These are phyloP conservation scores for Diarsia dahlii DNA, from an alignment of 2,888 invertebrate species.

Conservation along the genomic window DNA sequence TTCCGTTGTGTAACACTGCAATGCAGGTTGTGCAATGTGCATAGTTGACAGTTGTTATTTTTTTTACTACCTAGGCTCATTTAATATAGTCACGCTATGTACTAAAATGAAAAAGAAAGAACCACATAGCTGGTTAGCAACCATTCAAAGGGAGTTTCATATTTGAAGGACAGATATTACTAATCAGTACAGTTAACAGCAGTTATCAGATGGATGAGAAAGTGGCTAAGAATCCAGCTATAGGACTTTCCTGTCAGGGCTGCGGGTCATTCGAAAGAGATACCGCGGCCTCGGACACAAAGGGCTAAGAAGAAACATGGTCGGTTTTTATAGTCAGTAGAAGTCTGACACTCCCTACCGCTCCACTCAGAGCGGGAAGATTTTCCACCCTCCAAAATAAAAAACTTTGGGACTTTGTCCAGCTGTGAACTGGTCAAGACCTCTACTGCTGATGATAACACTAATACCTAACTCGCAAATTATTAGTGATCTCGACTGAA, in stretches of 20 bases:
- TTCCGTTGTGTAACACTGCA: constrained; percentile 1
- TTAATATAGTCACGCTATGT: not conserved
- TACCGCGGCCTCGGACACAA: too few species aligned
- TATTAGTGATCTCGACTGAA: not conserved
- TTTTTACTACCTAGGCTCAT: not conserved
- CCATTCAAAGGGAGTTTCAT: not conserved
- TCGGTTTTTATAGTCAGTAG: too few species aligned
- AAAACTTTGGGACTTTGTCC: too few species aligned
- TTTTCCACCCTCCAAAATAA: too few species aligned
- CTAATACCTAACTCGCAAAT: not conserved
- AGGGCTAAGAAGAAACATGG: too few species aligned
- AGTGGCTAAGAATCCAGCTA: not conserved
- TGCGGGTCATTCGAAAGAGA: too few species aligned
- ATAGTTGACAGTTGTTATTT: not conserved
- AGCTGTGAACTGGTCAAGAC: not conserved
- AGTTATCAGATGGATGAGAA: not conserved
- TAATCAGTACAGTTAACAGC: not conserved
- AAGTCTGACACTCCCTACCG: too few species aligned
- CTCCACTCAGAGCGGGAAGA: too few species aligned
- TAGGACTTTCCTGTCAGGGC: not conserved
- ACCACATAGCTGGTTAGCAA: not conserved
- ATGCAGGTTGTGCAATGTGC: not conserved
- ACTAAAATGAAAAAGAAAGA: too few species aligned
- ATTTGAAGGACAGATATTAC: not conserved
- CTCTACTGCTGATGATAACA: not conserved